Base-by-base conservation (phyloP, 2,797 vertebrate genomes). In the Sebastes melanostomus region DNA sequence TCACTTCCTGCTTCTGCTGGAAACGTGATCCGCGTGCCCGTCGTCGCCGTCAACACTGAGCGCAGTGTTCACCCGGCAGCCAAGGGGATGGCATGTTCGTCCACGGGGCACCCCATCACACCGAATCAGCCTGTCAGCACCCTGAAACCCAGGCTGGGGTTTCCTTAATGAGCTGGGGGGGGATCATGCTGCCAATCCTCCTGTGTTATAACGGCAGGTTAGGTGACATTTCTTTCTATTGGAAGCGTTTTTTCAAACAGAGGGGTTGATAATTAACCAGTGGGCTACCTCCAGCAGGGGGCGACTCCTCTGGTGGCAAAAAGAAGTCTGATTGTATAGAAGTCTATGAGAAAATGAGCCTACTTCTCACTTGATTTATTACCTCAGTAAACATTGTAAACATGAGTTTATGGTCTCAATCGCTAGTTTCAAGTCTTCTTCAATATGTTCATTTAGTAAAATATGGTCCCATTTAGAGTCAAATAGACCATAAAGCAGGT, bases 1-100 rank as follows among this genome's bases (percentile, higher is more conserved):
- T 94, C 89, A 91, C 94, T 95, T 95, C 94, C 95, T 93, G 93
- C 93, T 95, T 86, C 92, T 94, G 92, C 90, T 91, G 83, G 93
- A 94, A 95, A 94, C 30, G 77, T 50, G 91, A 96, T 94, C 92
- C 12, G 60, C 46, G 66, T 58, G 81, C 83, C 88, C 86, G 62
- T 83, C 84, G 65, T 84, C 86, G 70, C 82, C 90, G 82, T 91
- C 91, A 89, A 91, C 91, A 94, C 90, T 85, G 83, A 87, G 87
- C 71, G 7, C 86, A 91, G 89, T 94, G 91, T 91, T 92, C 67
- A 16, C 72, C 75, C 66, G 32, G 82, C 85, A 86, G 84, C 86
- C 29, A 6, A 83, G 72, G 88, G 86, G 90, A 88, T 82, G 67
- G 87, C 82, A 66, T 85, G 86, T 86, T 80, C 86, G 32, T 68